Evolutionary conservation across 1,140 invertebrate genomes (phyloP).

Genomic region (Nautilus pompilius): DNA sequence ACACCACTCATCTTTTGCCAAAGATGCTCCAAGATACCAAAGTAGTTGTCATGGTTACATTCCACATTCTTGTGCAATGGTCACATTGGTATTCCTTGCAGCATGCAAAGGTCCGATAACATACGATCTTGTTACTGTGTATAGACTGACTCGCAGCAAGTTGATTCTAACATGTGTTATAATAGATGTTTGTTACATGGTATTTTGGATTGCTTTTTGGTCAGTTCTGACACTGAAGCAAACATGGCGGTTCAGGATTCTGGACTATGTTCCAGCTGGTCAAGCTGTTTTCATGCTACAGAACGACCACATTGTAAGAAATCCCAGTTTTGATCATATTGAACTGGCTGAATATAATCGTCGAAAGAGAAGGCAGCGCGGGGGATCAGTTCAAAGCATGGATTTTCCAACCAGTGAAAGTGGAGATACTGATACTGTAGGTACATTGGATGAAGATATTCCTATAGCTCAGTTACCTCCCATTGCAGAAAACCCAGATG

Average conservation of each 20-base stretch:
- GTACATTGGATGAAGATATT: slow-evolving; percentile 19
- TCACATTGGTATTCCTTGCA: slow-evolving; percentile 26
- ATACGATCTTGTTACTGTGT: slow-evolving; percentile 34
- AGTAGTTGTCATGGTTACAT: slow-evolving; percentile 38
- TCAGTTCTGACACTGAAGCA: slow-evolving; percentile 42
- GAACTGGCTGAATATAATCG: slow-evolving; percentile 6
- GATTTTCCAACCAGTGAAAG: slow-evolving; percentile 18
- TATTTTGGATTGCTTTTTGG: slow-evolving; percentile 41
- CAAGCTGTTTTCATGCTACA: slow-evolving; percentile 26
- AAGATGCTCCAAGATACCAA: slow-evolving; percentile 24
- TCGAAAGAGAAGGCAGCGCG: not conserved
- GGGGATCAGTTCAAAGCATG: slow-evolving; percentile 14
- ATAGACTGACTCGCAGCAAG: slow-evolving; percentile 25
- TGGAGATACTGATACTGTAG: slow-evolving; percentile 14
- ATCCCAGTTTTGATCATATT: slow-evolving; percentile 20
- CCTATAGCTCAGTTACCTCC: slow-evolving; percentile 16
- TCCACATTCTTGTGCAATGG: slow-evolving; percentile 36
- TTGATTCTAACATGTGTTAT: slow-evolving; percentile 32
- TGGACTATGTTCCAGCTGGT: slow-evolving; percentile 36
- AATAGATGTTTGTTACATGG: slow-evolving; percentile 36
- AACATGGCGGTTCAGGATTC: slow-evolving; percentile 40
- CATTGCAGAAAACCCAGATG: slow-evolving; percentile 11
- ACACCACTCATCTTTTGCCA: slow-evolving; percentile 22
- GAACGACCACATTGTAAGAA: slow-evolving; percentile 27
- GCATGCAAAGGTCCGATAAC: slow-evolving; percentile 34